These are phyloP conservation scores for Platysteira castanea DNA, from an alignment of 2,113 vertebrate genomes.

Conservation along the genomic window DNA sequence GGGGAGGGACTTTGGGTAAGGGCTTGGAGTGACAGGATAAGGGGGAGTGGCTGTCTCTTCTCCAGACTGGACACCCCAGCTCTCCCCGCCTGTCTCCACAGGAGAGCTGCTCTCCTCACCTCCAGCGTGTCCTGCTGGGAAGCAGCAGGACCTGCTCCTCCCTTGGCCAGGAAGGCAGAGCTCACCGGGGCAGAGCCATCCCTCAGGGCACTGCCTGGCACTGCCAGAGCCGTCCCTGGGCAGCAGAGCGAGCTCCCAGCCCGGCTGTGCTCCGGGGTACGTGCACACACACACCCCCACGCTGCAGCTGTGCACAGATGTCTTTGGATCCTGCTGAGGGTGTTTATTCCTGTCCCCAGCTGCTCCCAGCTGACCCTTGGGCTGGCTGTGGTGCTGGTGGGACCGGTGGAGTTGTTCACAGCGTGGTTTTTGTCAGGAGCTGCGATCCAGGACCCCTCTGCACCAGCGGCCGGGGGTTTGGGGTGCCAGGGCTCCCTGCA, in stretches of 20 bases:
- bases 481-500: not conserved
- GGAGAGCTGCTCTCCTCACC: not conserved
- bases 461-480: accelerated
- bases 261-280: accelerated
- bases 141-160: not conserved
- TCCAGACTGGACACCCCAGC: not conserved
- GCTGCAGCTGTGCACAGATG: not conserved
- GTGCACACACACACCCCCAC: not conserved
- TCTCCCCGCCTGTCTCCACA: not conserved
- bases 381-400: not conserved
- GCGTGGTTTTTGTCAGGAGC: accelerated
- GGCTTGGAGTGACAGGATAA: not conserved
- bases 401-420: accelerated
- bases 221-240: accelerated
- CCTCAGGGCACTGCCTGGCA: not conserved
- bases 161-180: accelerated
- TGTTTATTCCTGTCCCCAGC: not conserved
- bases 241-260: not conserved
- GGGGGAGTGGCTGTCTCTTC: not conserved
- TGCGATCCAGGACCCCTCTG: not conserved
- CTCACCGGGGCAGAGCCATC: not conserved
- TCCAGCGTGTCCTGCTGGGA: accelerated
- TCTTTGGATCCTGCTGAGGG: not conserved
- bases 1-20: not conserved
- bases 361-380: not conserved